Base-by-base conservation (phyloP, 1,140 invertebrate genomes). In the Brachionus koreanus region DNA sequence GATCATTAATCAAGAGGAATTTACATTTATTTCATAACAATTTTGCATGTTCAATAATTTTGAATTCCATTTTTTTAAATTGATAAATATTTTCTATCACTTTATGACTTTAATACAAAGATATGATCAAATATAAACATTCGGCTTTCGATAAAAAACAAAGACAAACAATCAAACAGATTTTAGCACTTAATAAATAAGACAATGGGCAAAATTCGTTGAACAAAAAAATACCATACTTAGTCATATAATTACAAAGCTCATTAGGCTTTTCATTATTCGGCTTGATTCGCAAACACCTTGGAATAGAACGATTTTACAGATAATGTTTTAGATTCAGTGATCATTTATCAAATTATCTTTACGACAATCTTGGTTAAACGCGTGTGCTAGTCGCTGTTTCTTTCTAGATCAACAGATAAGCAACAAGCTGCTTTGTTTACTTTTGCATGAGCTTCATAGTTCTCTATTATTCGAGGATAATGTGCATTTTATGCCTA, bases 401-500 rank as follows among this genome's bases (percentile, higher is more conserved):
- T 57, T 16, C 49, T 57, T 57, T 57, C 49, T 57, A 57, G 49
- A 57, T 57, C 49, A 23, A 65, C 33, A 65, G 63, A 65, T 65
- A 33, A 65, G 13, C 5, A 25, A 65, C 33, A 65, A 37, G 37
- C 37, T 35, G 35, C 37, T 39, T 16, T 39, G 65, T 39, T 37
- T 69, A 10, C 35, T 37, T 69, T 37, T 57, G 49, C 49, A 57
- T 57, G 49, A 37, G 37, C 37, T 29, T n/a, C 63, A 67, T 33
- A n/a, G 63, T 35, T 33, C 33, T 37, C 35, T 37, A 39, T 37
- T 37, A 37, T 37, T 69, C 35, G 37, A n/a, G 65, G 65, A 69
- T 39, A 69, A 69, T 69, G 65, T 69, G 65, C 65, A 16, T 69
- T 69, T 69, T 69, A 39, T 16, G 33, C 35, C 37, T 39, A 39